A percentile compares a stretch with the other conserved stretches of the same genome.
Evolutionary conservation across 2,888 invertebrate genomes (phyloP).

Genomic region (Drosophila hamatofila): DNA sequence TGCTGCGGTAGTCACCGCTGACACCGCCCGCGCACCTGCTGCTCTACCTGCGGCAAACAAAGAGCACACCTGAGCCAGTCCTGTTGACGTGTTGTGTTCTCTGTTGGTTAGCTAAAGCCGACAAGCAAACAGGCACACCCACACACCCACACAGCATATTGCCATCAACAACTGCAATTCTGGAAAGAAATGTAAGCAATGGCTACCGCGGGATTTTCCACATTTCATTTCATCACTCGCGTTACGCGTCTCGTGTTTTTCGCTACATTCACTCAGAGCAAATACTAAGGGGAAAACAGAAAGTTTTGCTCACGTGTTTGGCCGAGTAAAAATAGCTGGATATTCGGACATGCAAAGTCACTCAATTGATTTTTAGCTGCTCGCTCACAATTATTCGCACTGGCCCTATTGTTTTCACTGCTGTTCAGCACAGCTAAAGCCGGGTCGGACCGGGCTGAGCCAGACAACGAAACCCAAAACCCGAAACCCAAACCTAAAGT

Average conservation of each 20-base stretch:
- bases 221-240: conserved; percentile 49
- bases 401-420: conserved; percentile 47
- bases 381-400: conserved; percentile 64
- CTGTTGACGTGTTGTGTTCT: conserved; percentile 50
- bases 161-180: conserved; percentile 20
- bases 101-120: conserved; percentile 68
- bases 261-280: background rate
- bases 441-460: conserved; percentile 3
- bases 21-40: background rate
- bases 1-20: conserved; percentile 27
- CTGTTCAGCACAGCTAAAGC: conserved; percentile 33
- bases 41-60: conserved; percentile 49
- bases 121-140: conserved; percentile 41
- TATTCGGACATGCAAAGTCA: conserved; percentile 64
- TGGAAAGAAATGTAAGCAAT: conserved; percentile 26
- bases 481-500: no score
- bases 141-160: conserved; percentile 34
- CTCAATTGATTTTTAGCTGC: conserved; percentile 73
- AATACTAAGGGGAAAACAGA: conserved; percentile 21
- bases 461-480: conserved; percentile 11
- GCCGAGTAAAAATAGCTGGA: conserved; percentile 15
- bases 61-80: conserved; percentile 56
- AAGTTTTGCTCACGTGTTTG: conserved; percentile 9
- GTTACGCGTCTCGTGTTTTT: conserved; percentile 13
- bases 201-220: conserved; percentile 31